Evolutionary conservation across 2,113 vertebrate genomes (phyloP), one percentile per base, ranked within the genome.

Genomic region (Gobiocypris rarus): DNA sequence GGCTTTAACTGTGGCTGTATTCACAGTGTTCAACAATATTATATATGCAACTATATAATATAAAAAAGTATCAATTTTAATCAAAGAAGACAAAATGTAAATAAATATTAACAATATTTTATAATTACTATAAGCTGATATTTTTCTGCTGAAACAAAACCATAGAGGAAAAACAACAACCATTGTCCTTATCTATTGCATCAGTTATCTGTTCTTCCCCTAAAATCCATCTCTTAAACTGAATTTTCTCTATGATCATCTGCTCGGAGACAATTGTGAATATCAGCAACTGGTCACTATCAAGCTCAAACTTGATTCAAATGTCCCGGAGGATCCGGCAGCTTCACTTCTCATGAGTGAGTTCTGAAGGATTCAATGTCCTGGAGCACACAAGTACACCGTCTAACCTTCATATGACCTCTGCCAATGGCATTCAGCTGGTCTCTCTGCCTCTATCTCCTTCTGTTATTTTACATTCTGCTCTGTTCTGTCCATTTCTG

Each of bases 401-500:
- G 34, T 65, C 43, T 50, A 50, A 81, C 78, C 78, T 81, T 67
- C 78, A 67, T 2, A 14, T 67, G 78, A 81, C 78, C 78, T 81
- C 61, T 81, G 78, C 78, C 78, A 67, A 19, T 52, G 43, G 61
- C 78, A 81, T 50, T 81, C 43, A 67, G 58, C 78, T 81, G 78
- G 3, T 65, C 15, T 63, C 19, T 41, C 41, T 48, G 22, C 58
- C 56, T 19, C 58, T 45, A 34, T 9, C 56, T 79, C 34, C 17
- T 1, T 79, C 56, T 48, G 59, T 48, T 24, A n/a, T 58, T n/a
- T 59, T 24, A 58, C 52, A 14, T 11, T 58, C 9, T 76, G 15
- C 19, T 43, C 14, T 77, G 3, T 38, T 56, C 17, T 10, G 10
- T 45, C n/a, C 7, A 45, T 45, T 26, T 59, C 22, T 77, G 31